Evolutionary conservation across 1,140 invertebrate species (phyloP).

Genomic region (Melipona quadrifasciata): DNA sequence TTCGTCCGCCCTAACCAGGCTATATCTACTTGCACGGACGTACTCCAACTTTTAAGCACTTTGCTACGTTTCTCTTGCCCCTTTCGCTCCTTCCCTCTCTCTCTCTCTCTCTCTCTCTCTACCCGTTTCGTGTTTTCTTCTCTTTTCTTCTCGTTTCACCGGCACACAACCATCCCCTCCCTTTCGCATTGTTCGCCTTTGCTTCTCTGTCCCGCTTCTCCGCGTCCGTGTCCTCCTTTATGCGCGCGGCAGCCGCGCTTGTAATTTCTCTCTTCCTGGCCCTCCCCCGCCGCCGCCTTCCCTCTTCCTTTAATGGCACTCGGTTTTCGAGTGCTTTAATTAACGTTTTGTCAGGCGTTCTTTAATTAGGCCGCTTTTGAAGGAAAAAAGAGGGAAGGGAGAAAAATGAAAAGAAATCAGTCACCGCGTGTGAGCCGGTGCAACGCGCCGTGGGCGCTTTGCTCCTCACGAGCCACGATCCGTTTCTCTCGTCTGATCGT

Average conservation of each 20-base stretch:
- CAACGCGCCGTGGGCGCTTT: background rate
- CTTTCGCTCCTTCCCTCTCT: background rate
- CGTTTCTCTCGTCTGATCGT: background rate
- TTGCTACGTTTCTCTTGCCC: constrained; percentile 16
- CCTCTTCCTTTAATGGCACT: constrained; percentile 74
- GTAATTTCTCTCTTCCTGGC: constrained; percentile 61
- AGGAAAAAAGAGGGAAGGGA: constrained; percentile 45
- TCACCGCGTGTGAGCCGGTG: constrained; percentile 44
- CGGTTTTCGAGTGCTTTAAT: constrained; percentile 77
- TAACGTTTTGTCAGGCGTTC: constrained; percentile 73
- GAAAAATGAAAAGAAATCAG: constrained; percentile 49
- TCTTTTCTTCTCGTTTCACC: background rate
- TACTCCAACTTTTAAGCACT: constrained; percentile 76
- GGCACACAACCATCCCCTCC: background rate
- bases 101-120: background rate
- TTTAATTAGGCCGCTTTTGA: constrained; percentile 77
- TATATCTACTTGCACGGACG: constrained; percentile 68
- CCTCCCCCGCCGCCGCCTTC: constrained; percentile 31
- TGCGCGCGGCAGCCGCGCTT: constrained; percentile 47
- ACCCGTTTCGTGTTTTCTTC: background rate
- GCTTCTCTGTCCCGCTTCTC: constrained; percentile 1
- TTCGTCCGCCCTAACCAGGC: constrained; percentile 60
- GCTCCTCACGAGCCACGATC: constrained; percentile 1
- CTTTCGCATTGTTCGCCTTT: background rate
- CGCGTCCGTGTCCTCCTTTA: constrained; percentile 48